Base-by-base conservation (phyloP, 2,797 vertebrate genomes). In the Mormyrops boulengeri region DNA sequence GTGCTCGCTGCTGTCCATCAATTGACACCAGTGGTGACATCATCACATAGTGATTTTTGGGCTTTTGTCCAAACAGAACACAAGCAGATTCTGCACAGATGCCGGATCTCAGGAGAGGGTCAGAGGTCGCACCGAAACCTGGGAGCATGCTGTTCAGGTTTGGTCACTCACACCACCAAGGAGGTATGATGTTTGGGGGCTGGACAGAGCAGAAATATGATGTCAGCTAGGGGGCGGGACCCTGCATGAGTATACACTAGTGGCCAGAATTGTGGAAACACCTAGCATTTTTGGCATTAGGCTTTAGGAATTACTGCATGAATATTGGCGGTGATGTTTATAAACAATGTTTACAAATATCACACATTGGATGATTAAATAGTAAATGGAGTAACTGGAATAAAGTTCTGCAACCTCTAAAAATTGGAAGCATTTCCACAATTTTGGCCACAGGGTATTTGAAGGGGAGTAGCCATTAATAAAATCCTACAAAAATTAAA, bases 1-100 rank as follows among this genome's bases (percentile, higher is more conserved):
- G 60, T 50, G 82, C 47, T 22, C 57, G 14, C 52, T 86, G 19
- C 84, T 47, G 41, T 73, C 80, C n/a, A 34, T 87, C 86, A 47
- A 89, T 53, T 87, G 38, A 87, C 55, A 89, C 19, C 22, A 53
- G 26, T 4, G 41, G 34, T 87, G 84, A 69, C 82, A 55, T 53
- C 57, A 89, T 49, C 88, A 87, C 57, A 66, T 52, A 87, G 26
- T 53, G 89, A 89, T 34, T 73, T 6, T 7, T 66, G 57, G 60
- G 84, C 22, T 87, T 50, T 34, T 47, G 38, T 26, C 89, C 2
- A 2, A 66, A 9, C 8, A n/a, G 44, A 73, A 66, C 22, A 49
- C 4, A 52, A 49, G 34, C 26, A 38, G 6, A 60, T 30, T 55
- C 17, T 19, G 17, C 85, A 26, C 8, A 55, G 14, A 41, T 44